These are phyloP conservation scores for Cepphus grylle DNA, from an alignment of 2,113 vertebrate species.

Conservation along the genomic window DNA sequence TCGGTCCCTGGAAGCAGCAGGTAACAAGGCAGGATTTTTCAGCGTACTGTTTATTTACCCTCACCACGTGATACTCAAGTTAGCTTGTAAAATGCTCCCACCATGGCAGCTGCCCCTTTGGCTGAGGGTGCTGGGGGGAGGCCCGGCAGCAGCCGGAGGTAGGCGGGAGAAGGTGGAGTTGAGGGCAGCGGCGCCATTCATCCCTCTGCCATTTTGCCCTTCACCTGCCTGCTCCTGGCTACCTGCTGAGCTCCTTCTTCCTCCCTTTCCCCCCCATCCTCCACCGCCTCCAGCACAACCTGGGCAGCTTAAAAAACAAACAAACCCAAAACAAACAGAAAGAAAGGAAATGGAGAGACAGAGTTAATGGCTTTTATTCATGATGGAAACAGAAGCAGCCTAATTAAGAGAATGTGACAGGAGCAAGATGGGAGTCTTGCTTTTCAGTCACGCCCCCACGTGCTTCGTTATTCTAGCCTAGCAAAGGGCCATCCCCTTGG, in stretches of 20 bases:
- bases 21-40: not conserved
- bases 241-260: not conserved
- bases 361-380: not conserved
- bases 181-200: not conserved
- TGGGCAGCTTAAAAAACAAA: not conserved
- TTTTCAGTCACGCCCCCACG: not conserved
- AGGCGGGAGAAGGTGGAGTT: not conserved
- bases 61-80: accelerated
- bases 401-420: not conserved
- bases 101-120: not conserved
- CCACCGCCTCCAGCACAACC: not conserved
- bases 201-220: not conserved
- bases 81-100: not conserved
- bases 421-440: not conserved
- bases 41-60: not conserved
- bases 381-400: not conserved
- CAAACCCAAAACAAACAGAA: too few species aligned
- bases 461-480: not conserved
- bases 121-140: not conserved
- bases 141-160: not conserved
- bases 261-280: not conserved
- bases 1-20: not conserved
- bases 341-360: not conserved
- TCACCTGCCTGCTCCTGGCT: not conserved
- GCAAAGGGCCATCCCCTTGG: not conserved